Evolutionary conservation across 1,140 invertebrate species (phyloP), one percentile per base, ranked within the genome.

Genomic region (Bactericera cockerelli): DNA sequence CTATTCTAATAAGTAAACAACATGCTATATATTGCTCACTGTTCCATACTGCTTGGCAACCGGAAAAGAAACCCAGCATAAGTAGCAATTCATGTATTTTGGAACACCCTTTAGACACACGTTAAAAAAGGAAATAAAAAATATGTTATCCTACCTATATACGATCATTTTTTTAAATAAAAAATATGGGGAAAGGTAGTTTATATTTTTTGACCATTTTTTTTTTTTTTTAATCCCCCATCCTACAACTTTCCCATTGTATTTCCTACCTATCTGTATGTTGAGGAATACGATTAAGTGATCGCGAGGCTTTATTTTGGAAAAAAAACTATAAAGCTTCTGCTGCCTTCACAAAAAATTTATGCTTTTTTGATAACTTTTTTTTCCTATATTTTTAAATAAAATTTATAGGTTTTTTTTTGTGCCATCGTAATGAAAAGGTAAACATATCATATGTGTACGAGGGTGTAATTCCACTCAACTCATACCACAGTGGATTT

Each of bases 291-390:
- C 42, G 42, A 49, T 49, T 49, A 49, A 49, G 42, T 16, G n/a
- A 49, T 49, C 22, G 42, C 22, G 42, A 49, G 42, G 42, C 19
- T 49, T 49, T 49, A 49, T 16, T n/a, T n/a, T n/a, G n/a, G 22
- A 6, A 49, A 49, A 49, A 49, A 22, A 19, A 4, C 3, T 4
- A 16, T 22, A 16, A 16, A 49, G n/a, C n/a, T 16, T 49, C n/a
- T 49, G 42, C 22, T 49, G 19, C 22, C 42, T 49, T 10, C 22
- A 16, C 3, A 49, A 49, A 49, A 49, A 49, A 49, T 6, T 10
- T 19, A 49, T 49, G 42, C 42, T 49, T 49, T 49, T 49, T 49
- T 49, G 42, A 49, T 49, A 49, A 49, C 42, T 49, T 49, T 49
- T 49, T 49, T 49, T 49, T 19, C 8, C n/a, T 49, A 22, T 19